phyloP scores from a whole-genome alignment of 2,888 invertebrate species.

The Monoplex corrugatus region DNA sequence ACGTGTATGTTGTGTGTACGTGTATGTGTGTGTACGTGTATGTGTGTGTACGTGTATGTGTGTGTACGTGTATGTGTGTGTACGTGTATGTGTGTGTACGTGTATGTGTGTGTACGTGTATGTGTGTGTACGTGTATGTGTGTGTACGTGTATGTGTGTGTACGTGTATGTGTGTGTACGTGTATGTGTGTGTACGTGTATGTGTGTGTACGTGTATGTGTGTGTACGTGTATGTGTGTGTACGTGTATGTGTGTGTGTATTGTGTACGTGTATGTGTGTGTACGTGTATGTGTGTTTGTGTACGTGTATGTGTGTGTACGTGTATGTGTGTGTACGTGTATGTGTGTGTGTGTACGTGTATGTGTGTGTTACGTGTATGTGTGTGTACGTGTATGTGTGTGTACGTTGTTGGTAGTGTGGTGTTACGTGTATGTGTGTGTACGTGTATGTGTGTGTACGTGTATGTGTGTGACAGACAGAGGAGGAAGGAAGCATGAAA shows the following conservation, averaged over 20 bases:
- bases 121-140: background rate
- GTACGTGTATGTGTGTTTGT: background rate
- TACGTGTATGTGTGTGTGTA: background rate
- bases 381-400: background rate
- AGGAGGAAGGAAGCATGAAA: background rate
- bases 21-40: background rate
- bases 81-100: background rate
- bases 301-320: no score
- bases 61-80: background rate
- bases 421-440: no score
- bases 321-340: no score
- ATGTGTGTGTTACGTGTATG: background rate
- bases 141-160: no score
- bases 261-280: no score
- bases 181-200: background rate
- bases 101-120: no score
- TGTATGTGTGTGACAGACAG: no score
- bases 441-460: background rate
- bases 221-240: background rate
- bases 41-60: background rate
- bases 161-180: background rate
- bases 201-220: background rate
- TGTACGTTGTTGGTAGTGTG: no score
- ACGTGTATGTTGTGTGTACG: background rate
- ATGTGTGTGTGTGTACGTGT: no score